Conservation (phyloP, 2,797 vertebrate species). For the Babyrousa celebensis region DNA sequence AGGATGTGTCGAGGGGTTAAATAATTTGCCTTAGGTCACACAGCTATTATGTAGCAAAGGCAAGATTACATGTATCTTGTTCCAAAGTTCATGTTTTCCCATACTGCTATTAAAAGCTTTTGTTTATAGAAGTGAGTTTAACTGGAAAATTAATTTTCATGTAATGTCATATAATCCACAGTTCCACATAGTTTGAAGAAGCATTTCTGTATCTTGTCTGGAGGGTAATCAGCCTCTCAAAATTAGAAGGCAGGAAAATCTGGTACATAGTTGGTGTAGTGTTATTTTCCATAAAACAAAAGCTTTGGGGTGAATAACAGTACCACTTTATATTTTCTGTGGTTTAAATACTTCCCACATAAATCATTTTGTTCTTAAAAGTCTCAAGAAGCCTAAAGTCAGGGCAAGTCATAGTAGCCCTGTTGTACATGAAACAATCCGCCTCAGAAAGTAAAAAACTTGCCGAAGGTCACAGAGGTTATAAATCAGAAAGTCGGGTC, state of each 20-base stretch:
- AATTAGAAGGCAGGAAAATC: slow-evolving; percentile 56
- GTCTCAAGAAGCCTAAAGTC: not conserved
- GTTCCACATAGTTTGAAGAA: slow-evolving; percentile 47
- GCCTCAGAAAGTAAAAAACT: not conserved
- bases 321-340: slow-evolving; percentile 43
- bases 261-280: not conserved
- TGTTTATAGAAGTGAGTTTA: slow-evolving; percentile 61
- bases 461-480: not conserved
- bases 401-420: not conserved
- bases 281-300: slow-evolving; percentile 52
- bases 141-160: slow-evolving; percentile 39
- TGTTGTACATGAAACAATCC: not conserved
- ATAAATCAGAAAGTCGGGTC: not conserved
- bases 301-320: not conserved
- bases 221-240: slow-evolving; percentile 11
- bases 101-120: slow-evolving; percentile 45
- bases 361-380: slow-evolving; percentile 55
- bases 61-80: slow-evolving; percentile 30
- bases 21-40: slow-evolving; percentile 7
- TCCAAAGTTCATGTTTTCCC: slow-evolving; percentile 36
- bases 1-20: not conserved
- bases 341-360: slow-evolving; percentile 55
- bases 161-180: not conserved
- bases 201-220: not conserved
- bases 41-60: slow-evolving; percentile 21